Conservation (phyloP, 2,797 vertebrate genomes). For the Eulemur albifrons region DNA sequence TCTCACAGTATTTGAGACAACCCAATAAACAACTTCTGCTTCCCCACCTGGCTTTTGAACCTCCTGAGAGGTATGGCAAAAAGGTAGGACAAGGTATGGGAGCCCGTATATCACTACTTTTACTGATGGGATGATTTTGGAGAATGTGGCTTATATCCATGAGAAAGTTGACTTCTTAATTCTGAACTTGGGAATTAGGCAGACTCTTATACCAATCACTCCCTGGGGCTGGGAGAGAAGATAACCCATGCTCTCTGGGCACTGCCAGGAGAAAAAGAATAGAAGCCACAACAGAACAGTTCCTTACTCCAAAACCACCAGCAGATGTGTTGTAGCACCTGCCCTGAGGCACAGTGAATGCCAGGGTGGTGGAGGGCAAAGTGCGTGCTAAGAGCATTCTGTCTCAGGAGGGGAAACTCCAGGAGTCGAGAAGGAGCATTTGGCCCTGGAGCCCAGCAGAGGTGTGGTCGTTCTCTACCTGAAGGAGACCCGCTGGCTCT, state of each 20-base stretch:
- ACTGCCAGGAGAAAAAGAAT: background rate
- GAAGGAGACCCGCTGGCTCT: background rate
- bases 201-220: background rate
- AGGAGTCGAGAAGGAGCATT: background rate
- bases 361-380: background rate
- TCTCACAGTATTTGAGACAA: background rate
- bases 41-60: background rate
- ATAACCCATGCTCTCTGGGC: background rate
- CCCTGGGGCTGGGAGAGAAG: background rate
- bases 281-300: background rate
- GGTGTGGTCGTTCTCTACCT: background rate
- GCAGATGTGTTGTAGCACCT: background rate
- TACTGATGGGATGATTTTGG: background rate
- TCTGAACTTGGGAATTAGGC: background rate
- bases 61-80: background rate
- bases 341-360: background rate
- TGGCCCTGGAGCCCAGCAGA: too few species aligned
- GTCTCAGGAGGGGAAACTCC: background rate
- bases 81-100: background rate
- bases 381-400: rapidly evolving
- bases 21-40: background rate
- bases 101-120: background rate
- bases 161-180: background rate
- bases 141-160: background rate
- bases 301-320: background rate